Evolutionary conservation across 1,140 invertebrate species (phyloP).

Genomic region (Tachypleus tridentatus): DNA sequence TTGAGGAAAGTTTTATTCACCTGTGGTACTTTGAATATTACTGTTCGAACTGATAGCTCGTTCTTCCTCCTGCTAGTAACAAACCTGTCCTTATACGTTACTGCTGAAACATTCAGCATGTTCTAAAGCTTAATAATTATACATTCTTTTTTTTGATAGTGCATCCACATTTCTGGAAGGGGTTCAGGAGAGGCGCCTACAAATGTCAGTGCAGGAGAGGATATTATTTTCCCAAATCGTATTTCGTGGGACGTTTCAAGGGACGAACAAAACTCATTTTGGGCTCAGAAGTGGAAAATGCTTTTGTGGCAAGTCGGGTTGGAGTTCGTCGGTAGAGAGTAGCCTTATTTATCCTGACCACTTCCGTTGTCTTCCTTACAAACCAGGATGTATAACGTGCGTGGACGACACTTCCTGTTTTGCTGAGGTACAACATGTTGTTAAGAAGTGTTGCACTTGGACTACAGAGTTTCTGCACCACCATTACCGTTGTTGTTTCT

Average conservation of each 20-base stretch:
- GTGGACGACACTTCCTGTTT: slow-evolving; percentile 41
- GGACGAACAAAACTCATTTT: slow-evolving; percentile 27
- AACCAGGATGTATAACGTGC: slow-evolving; percentile 42
- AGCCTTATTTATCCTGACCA: slow-evolving; percentile 9
- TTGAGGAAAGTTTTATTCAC: too few relatives aligned
- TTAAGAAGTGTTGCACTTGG: slow-evolving; percentile 51
- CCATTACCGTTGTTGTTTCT: slow-evolving; percentile 52
- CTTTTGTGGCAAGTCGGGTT: too few relatives aligned
- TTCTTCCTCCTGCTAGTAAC: too few relatives aligned
- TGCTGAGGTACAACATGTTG: slow-evolving; percentile 43
- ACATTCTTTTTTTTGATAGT: too few relatives aligned
- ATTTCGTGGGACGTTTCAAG: too few relatives aligned
- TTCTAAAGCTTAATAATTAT: too few relatives aligned
- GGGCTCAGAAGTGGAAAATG: slow-evolving; percentile 29
- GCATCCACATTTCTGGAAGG: slow-evolving; percentile 72
- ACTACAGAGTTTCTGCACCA: slow-evolving; percentile 56
- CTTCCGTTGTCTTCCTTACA: slow-evolving; percentile 46
- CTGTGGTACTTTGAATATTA: too few relatives aligned
- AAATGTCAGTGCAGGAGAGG: slow-evolving; percentile 76
- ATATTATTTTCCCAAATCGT: slow-evolving; percentile 75
- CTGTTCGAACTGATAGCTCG: too few relatives aligned
- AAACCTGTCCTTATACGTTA: too few relatives aligned
- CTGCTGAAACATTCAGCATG: too few relatives aligned
- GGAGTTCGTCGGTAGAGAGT: too few relatives aligned
- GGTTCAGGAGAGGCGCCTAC: slow-evolving; percentile 87